Percentiles rank a stretch among this genome's conserved stretches.
Conservation (phyloP, 2,113 vertebrate species). For the Vimba vimba region DNA sequence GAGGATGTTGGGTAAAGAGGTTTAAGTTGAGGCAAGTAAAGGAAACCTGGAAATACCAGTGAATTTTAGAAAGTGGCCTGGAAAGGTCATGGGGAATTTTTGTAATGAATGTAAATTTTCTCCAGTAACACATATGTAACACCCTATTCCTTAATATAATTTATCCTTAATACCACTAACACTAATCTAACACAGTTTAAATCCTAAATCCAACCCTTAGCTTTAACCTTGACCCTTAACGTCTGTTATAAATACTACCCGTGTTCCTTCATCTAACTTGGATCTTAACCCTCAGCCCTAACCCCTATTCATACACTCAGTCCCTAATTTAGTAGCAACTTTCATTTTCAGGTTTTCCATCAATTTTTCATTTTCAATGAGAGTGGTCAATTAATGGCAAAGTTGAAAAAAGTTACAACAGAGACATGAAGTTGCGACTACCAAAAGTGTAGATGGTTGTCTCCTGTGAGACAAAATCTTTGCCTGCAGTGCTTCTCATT, state of each 20-base stretch:
- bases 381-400: neutral
- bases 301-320: neutral
- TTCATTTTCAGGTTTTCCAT: neutral
- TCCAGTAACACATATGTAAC: neutral
- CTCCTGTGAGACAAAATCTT: neutral
- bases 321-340: neutral
- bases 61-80: neutral
- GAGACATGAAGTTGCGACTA: neutral
- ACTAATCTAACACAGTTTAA: neutral
- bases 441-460: neutral
- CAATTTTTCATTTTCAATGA: too few relatives aligned
- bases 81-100: neutral
- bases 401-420: neutral
- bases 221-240: neutral
- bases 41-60: neutral
- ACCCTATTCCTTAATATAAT: neutral
- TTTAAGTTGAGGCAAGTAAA: too few relatives aligned
- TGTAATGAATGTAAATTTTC: neutral
- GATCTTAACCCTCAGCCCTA: neutral
- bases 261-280: neutral
- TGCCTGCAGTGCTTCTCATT: neutral
- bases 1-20: slow-evolving; percentile 4
- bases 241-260: neutral
- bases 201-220: neutral
- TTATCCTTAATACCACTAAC: neutral